These are phyloP conservation scores for Drosophila kepulauana DNA, from an alignment of 1,140 invertebrate species.

Conservation along the genomic window DNA sequence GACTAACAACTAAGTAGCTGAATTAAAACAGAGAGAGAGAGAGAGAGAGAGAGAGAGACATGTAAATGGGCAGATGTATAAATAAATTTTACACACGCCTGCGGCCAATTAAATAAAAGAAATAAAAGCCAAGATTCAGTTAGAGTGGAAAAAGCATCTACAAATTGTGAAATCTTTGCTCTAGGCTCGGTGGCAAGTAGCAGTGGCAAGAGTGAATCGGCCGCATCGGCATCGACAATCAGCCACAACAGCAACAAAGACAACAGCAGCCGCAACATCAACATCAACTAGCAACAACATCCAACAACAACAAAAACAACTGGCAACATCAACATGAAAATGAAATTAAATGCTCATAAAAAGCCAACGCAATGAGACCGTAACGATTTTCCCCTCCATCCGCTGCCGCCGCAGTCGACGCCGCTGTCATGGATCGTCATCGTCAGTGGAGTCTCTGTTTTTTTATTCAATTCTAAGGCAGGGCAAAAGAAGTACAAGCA, in stretches of 20 bases:
- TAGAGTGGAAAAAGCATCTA: slow-evolving; percentile 52
- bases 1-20: background rate
- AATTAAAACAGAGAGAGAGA: background rate
- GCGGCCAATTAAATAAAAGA: slow-evolving; percentile 50
- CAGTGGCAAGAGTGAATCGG: slow-evolving; percentile 22
- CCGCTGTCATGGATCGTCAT: slow-evolving; percentile 30
- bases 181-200: slow-evolving; percentile 20
- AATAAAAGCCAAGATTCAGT: slow-evolving; percentile 32
- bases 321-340: slow-evolving; percentile 56
- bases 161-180: slow-evolving; percentile 59
- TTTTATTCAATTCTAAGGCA: slow-evolving; percentile 20
- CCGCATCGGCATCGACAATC: slow-evolving; percentile 21
- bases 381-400: slow-evolving; percentile 58
- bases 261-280: slow-evolving; percentile 33
- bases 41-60: slow-evolving; percentile 8
- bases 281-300: slow-evolving; percentile 27
- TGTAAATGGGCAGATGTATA: slow-evolving; percentile 27
- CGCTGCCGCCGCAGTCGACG: background rate
- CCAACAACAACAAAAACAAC: slow-evolving; percentile 8
- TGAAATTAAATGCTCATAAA: slow-evolving; percentile 67
- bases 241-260: slow-evolving; percentile 28
- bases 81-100: slow-evolving; percentile 41
- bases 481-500: background rate
- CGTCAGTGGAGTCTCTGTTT: slow-evolving; percentile 10
- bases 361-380: slow-evolving; percentile 66